These are phyloP conservation scores for Drosophila melanosoma DNA, from an alignment of 2,888 invertebrate genomes.

Conservation along the genomic window DNA sequence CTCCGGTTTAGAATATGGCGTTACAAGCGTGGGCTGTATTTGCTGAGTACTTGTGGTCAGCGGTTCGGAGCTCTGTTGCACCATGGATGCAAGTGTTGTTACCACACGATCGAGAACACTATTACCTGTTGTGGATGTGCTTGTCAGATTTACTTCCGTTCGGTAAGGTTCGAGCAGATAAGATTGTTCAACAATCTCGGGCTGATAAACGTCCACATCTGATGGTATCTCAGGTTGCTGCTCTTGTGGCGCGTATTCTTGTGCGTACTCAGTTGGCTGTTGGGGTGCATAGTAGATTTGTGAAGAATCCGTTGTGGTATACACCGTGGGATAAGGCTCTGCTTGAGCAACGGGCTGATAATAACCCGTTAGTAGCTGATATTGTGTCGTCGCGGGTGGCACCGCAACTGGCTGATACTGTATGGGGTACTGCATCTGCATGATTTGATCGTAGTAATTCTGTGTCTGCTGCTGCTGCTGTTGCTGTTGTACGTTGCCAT, in stretches of 20 bases:
- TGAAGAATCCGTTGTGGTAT: constrained; percentile 65
- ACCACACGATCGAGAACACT: constrained; percentile 70
- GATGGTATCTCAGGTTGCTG: constrained; percentile 33
- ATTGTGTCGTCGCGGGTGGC: constrained; percentile 67
- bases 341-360: constrained; percentile 70
- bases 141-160: constrained; percentile 35
- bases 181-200: constrained; percentile 52
- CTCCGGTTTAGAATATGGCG: constrained; percentile 4
- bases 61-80: constrained; percentile 68
- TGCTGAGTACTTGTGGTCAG: constrained; percentile 68
- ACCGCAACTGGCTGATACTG: constrained; percentile 78
- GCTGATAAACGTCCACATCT: constrained; percentile 51
- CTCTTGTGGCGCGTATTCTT: constrained; percentile 44
- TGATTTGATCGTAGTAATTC: constrained; percentile 82
- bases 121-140: constrained; percentile 55
- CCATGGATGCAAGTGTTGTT: constrained; percentile 70
- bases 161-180: constrained; percentile 62
- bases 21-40: constrained; percentile 46
- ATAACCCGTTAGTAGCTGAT: constrained; percentile 80
- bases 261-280: constrained; percentile 50
- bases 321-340: constrained; percentile 71
- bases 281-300: constrained; percentile 77
- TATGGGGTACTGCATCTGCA: constrained; percentile 82
- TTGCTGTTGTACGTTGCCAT: constrained; percentile 36
- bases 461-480: constrained; percentile 52